A percentile compares a stretch with the other conserved stretches of the same genome.
Evolutionary conservation across 2,888 invertebrate species (phyloP).

Genomic region (Myopa tessellatipennis): DNA sequence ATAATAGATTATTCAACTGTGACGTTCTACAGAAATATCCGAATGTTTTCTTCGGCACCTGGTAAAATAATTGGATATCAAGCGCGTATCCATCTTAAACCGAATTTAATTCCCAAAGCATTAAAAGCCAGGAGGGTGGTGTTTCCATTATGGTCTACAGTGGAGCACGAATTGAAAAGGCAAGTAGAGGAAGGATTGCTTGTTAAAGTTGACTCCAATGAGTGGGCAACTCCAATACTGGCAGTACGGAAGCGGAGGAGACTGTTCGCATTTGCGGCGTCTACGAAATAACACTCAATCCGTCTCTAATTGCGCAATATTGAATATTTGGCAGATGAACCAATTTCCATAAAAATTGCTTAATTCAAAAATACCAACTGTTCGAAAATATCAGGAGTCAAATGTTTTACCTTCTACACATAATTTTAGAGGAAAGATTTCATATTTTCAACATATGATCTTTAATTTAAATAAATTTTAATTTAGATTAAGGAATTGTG

Average conservation of each 20-base stretch:
- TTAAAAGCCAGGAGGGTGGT: conserved; percentile 50
- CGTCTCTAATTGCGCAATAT: conserved; percentile 46
- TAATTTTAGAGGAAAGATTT: no score
- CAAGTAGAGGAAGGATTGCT: conserved; percentile 43
- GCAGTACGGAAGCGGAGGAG: conserved; percentile 53
- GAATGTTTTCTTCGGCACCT: conserved; percentile 40
- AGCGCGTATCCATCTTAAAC: conserved; percentile 46
- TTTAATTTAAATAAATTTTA: no score
- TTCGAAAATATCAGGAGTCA: no score
- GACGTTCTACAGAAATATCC: conserved; percentile 31
- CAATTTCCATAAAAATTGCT: no score
- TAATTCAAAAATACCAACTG: conserved; percentile 54
- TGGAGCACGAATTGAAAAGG: conserved; percentile 46
- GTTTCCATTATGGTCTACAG: conserved; percentile 47
- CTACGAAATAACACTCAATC: conserved; percentile 53
- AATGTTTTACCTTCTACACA: no score
- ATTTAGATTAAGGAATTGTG: no score
- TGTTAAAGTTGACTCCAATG: conserved; percentile 49
- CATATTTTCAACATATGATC: no score
- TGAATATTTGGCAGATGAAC: conserved; percentile 50
- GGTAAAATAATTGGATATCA: conserved; percentile 23
- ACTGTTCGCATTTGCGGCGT: conserved; percentile 51
- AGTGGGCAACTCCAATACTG: conserved; percentile 59
- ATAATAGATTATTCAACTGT: background rate
- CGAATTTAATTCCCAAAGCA: conserved; percentile 45